phyloP scores from a whole-genome alignment of 2,888 invertebrate species.

The Dusona sp. region DNA sequence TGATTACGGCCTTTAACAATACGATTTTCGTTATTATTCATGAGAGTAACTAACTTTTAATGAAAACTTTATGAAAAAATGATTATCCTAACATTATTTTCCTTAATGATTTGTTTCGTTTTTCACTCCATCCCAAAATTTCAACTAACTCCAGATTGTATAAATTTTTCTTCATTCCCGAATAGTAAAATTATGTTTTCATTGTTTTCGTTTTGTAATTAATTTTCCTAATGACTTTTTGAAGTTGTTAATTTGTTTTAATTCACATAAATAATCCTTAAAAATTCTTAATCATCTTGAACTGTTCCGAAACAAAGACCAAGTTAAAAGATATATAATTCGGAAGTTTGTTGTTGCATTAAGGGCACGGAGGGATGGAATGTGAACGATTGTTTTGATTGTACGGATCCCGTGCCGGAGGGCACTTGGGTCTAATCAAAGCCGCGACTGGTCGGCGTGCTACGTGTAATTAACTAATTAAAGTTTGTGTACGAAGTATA shows the following conservation, averaged over 20 bases:
- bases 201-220: neutral
- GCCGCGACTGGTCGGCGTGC: slow-evolving; percentile 60
- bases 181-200: neutral
- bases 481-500: slow-evolving; percentile 73
- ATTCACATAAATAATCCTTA: neutral
- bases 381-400: slow-evolving; percentile 63
- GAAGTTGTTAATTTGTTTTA: neutral
- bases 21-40: neutral
- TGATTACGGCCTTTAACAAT: neutral
- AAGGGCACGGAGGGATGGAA: neutral
- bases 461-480: slow-evolving; percentile 77
- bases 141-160: neutral
- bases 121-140: neutral
- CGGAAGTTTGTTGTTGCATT: slow-evolving; percentile 39
- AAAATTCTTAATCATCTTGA: neutral
- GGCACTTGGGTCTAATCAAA: slow-evolving; percentile 63
- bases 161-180: neutral
- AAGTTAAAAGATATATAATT: slow-evolving; percentile 33
- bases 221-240: neutral
- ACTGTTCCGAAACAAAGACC: neutral
- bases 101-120: neutral
- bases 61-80: neutral
- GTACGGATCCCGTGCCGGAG: slow-evolving; percentile 56
- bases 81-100: neutral
- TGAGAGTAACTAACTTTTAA: neutral